These are phyloP conservation scores for Silurus asotus DNA, from an alignment of 2,113 vertebrate species.

Conservation along the genomic window DNA sequence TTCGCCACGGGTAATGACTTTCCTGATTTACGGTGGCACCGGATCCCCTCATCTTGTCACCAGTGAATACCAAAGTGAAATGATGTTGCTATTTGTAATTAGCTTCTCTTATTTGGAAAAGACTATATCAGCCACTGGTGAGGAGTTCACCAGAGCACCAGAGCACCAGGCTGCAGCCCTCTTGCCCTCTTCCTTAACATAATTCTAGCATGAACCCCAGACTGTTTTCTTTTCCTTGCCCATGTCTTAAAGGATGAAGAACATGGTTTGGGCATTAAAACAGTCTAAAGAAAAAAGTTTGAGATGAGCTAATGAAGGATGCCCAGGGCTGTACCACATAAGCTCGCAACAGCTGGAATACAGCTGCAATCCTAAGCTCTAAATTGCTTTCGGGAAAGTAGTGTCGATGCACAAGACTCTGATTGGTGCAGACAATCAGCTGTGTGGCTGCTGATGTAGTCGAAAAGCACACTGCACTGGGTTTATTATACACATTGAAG, in stretches of 20 bases:
- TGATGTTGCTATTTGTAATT: slow-evolving; percentile 58
- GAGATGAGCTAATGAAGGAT: slow-evolving; percentile 37
- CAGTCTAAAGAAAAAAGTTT: neutral
- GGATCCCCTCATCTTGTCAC: slow-evolving; percentile 44
- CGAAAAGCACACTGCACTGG: neutral
- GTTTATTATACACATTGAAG: neutral
- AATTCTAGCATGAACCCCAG: neutral
- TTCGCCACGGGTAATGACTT: slow-evolving; percentile 56
- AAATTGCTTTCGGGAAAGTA: slow-evolving; percentile 49
- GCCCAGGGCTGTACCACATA: slow-evolving; percentile 18
- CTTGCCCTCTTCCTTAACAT: neutral
- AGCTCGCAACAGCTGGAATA: slow-evolving; percentile 40
- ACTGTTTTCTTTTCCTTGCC: neutral
- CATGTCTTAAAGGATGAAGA: neutral
- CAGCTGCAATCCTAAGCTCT: slow-evolving; percentile 37
- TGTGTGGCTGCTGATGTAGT: slow-evolving; percentile 13
- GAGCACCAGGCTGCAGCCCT: neutral
- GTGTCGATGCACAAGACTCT: neutral
- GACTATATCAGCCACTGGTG: slow-evolving; percentile 41
- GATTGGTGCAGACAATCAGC: slow-evolving; percentile 44
- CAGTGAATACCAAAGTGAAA: slow-evolving; percentile 46
- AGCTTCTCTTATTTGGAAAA: slow-evolving; percentile 51
- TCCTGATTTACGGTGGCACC: slow-evolving; percentile 39
- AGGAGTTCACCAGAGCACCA: neutral
- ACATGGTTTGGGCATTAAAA: neutral